phyloP scores from a whole-genome alignment of 2,113 vertebrate genomes.

The Alouatta palliata region DNA sequence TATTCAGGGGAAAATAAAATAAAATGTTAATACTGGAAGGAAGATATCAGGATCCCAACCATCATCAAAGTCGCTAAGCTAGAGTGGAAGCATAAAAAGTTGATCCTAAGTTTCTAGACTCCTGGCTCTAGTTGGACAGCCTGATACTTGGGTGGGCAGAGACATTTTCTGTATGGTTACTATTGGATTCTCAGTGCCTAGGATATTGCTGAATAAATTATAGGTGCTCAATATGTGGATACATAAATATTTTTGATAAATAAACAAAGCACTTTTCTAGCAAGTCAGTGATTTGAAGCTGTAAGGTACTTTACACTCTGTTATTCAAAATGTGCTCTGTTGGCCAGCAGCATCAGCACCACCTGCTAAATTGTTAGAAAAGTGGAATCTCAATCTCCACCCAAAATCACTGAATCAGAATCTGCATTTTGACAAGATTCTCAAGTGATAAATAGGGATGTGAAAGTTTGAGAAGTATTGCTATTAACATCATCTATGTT shows the following conservation, averaged over 20 bases:
- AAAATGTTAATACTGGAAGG: neutral
- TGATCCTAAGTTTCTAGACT: neutral
- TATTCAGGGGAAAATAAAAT: neutral
- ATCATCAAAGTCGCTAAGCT: neutral
- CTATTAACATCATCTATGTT: neutral
- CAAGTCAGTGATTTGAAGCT: neutral
- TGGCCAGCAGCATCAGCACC: neutral
- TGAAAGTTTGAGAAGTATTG: neutral
- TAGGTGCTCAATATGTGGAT: neutral
- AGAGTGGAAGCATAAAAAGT: neutral
- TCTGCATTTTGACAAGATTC: too few species aligned
- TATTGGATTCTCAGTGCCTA: neutral
- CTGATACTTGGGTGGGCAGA: neutral
- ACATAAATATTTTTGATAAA: neutral
- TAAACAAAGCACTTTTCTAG: conserved; percentile 17
- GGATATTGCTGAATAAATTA: neutral
- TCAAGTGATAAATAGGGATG: neutral
- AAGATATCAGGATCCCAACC: neutral
- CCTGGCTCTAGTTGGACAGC: neutral
- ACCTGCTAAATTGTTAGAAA: neutral
- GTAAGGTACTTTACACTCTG: neutral
- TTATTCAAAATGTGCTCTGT: neutral
- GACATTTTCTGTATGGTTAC: neutral
- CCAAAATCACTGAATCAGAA: neutral
- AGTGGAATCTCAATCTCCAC: neutral